These are phyloP conservation scores for Halcyon smyrnensis DNA, from an alignment of 2,797 vertebrate species.

Conservation along the genomic window DNA sequence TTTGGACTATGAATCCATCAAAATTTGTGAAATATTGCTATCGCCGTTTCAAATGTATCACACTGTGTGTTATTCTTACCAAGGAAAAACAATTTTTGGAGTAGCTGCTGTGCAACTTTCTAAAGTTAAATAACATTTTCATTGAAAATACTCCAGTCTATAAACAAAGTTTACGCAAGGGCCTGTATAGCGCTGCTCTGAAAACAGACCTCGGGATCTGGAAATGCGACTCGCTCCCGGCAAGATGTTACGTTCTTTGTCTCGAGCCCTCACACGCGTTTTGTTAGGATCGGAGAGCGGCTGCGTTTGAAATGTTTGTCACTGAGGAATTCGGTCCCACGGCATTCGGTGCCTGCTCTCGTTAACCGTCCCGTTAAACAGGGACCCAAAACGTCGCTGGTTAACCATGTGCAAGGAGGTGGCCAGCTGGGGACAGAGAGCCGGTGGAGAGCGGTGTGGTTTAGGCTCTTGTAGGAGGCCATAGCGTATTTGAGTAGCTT, in stretches of 20 bases:
- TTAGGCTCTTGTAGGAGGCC: conserved; percentile 56
- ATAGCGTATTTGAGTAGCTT: conserved; percentile 20
- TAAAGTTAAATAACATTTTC: conserved; percentile 71
- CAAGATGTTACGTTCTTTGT: neutral
- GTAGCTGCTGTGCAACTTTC: conserved; percentile 67
- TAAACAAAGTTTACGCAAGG: conserved; percentile 52
- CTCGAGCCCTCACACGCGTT: neutral
- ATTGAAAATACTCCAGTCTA: conserved; percentile 66
- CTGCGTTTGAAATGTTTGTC: neutral
- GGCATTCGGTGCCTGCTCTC: neutral
- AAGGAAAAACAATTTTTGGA: conserved; percentile 61
- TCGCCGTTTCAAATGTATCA: conserved; percentile 51
- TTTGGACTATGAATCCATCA: conserved; percentile 67
- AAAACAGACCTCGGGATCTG: neutral
- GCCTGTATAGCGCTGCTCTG: neutral
- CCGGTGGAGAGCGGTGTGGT: neutral
- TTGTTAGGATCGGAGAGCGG: neutral
- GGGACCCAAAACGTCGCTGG: neutral
- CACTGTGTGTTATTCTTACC: conserved; percentile 64
- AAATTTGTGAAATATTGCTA: conserved; percentile 61
- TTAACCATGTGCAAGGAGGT: neutral
- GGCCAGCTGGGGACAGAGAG: neutral
- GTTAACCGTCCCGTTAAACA: neutral
- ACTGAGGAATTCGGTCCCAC: neutral
- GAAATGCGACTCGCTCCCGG: neutral